Conservation (phyloP, 2,113 vertebrate genomes). For the Marmota flaviventris region DNA sequence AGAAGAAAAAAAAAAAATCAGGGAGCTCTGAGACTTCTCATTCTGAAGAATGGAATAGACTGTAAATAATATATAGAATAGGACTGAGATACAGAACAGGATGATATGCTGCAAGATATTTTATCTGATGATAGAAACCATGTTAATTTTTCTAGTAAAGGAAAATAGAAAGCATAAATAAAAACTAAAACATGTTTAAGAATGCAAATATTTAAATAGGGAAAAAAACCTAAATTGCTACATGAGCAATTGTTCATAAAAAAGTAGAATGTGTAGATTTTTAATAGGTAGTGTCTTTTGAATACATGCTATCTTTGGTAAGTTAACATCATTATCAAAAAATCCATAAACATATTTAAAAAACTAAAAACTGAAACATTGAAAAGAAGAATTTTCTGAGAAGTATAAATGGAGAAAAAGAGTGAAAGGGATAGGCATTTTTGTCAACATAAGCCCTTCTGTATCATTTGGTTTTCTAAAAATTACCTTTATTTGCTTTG, state of each 20-base stretch:
- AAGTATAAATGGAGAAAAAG: background rate
- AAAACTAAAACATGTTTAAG: constrained; percentile 25
- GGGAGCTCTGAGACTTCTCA: background rate
- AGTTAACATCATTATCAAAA: background rate
- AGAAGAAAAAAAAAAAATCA: background rate
- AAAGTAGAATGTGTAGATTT: background rate
- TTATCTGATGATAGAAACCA: background rate
- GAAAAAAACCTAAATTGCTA: background rate
- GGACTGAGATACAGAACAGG: background rate
- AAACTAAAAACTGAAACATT: background rate
- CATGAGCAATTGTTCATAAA: background rate
- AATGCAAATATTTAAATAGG: background rate
- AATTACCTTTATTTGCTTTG: background rate
- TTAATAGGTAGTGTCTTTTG: background rate
- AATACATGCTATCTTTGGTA: background rate
- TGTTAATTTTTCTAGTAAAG: background rate
- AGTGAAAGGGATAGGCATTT: background rate
- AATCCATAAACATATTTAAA: background rate
- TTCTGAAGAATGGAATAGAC: background rate
- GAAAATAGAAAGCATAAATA: background rate
- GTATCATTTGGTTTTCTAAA: background rate
- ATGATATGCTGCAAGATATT: background rate
- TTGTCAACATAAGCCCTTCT: background rate
- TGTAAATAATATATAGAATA: background rate
- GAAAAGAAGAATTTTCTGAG: background rate